These are phyloP conservation scores for Zonotrichia leucophrys DNA, from an alignment of 2,113 vertebrate genomes.

Conservation along the genomic window DNA sequence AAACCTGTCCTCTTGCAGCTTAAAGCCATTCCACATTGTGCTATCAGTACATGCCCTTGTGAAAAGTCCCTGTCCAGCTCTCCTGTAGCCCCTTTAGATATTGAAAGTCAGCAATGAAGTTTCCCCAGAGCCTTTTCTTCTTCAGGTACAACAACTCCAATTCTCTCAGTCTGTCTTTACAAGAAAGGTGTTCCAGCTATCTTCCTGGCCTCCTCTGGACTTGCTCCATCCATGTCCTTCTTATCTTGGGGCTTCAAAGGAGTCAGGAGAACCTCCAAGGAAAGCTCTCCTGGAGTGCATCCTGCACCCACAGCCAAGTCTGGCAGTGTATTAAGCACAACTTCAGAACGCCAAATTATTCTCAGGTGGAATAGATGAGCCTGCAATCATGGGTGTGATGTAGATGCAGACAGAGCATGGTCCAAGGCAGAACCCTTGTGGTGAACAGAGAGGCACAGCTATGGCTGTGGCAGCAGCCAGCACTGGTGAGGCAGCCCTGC, in stretches of 20 bases:
- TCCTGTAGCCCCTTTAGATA: neutral
- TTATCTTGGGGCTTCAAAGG: neutral
- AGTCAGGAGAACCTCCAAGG: neutral
- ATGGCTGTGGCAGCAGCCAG: neutral
- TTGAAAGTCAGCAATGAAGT: neutral
- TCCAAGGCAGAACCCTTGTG: accelerated
- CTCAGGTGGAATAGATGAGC: neutral
- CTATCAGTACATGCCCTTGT: no score
- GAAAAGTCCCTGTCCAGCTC: neutral
- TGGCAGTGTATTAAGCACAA: accelerated
- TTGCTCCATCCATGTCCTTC: neutral
- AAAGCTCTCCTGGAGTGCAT: neutral
- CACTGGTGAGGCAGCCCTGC: neutral
- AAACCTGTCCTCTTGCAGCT: neutral
- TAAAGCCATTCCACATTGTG: neutral
- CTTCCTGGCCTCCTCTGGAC: neutral
- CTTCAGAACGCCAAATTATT: neutral
- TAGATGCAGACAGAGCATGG: neutral
- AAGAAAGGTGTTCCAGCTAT: neutral
- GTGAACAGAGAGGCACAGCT: neutral
- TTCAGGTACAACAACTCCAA: neutral
- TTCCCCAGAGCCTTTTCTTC: neutral
- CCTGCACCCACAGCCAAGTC: neutral
- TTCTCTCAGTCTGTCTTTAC: neutral
- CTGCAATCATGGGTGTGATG: neutral